A percentile compares a stretch with the other conserved stretches of the same genome.
Conservation (phyloP, 2,113 vertebrate genomes). For the Mesoclemmys tuberculata region DNA sequence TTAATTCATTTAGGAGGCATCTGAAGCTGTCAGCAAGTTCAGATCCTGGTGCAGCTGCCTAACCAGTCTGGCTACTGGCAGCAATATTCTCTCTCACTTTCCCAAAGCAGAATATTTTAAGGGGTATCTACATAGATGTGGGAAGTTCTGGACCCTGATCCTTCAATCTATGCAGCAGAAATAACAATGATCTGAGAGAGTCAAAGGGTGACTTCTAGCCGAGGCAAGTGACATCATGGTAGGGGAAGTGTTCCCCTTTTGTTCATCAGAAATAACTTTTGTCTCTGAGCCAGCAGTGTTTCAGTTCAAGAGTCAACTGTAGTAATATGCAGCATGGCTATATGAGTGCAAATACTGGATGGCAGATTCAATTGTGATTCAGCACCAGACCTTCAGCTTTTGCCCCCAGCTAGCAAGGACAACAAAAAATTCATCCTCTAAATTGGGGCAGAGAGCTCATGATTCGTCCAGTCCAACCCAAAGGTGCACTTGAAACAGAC, state of each 20-base stretch:
- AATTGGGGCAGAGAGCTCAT: rapidly evolving
- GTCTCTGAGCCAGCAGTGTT: background rate
- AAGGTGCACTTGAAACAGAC: background rate
- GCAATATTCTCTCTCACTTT: background rate
- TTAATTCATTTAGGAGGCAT: background rate
- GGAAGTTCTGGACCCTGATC: background rate
- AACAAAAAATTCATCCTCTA: background rate
- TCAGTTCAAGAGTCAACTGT: background rate
- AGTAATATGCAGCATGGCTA: too few relatives aligned
- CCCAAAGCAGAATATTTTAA: background rate
- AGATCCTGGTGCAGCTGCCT: background rate
- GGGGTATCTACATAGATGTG: rapidly evolving
- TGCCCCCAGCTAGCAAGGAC: background rate
- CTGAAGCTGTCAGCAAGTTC: background rate
- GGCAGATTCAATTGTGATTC: rapidly evolving
- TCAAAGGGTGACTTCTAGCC: background rate
- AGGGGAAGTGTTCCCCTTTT: background rate
- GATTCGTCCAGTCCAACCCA: background rate
- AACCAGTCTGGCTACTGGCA: background rate
- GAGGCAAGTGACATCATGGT: rapidly evolving
- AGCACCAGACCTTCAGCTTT: background rate
- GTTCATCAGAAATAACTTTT: background rate
- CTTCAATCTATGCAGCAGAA: too few relatives aligned
- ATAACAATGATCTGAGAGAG: background rate
- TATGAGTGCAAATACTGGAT: background rate